Conservation (phyloP, 2,797 vertebrate genomes). For the Acanthis flammea region DNA sequence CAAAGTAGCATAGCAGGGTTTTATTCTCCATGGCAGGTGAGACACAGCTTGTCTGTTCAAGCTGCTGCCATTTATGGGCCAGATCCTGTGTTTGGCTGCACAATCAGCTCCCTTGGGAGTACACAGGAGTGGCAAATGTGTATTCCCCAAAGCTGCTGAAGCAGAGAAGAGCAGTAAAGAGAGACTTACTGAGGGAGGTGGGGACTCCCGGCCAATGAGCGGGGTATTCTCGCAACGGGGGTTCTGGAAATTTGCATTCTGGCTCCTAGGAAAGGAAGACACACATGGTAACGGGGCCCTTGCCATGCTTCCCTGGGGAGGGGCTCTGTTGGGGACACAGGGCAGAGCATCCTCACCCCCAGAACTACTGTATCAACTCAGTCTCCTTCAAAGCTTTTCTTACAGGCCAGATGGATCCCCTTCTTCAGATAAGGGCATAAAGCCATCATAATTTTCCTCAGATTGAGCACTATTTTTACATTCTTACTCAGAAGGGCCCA, state of each 20-base stretch:
- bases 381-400: neutral
- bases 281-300: conserved; percentile 26
- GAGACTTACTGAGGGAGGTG: conserved; percentile 94
- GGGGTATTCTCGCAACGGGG: conserved; percentile 98
- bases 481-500: conserved; percentile 28
- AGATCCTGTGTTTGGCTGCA: conserved; percentile 30
- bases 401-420: neutral
- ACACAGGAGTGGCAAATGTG: neutral
- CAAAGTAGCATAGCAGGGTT: neutral
- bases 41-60: neutral
- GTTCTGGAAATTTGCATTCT: conserved; percentile 98
- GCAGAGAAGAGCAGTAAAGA: conserved; percentile 60
- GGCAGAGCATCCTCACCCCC: neutral
- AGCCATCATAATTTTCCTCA: neutral
- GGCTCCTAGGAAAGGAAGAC: conserved; percentile 83
- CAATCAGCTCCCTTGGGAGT: neutral
- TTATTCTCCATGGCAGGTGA: neutral
- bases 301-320: neutral
- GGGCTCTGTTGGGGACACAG: neutral
- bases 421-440: neutral
- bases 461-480: neutral
- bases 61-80: conserved; percentile 10
- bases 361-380: neutral
- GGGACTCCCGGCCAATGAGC: conserved; percentile 96
- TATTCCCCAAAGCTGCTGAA: conserved; percentile 41